Conservation (phyloP, 2,113 vertebrate genomes). For the Apodemus speciosus region DNA sequence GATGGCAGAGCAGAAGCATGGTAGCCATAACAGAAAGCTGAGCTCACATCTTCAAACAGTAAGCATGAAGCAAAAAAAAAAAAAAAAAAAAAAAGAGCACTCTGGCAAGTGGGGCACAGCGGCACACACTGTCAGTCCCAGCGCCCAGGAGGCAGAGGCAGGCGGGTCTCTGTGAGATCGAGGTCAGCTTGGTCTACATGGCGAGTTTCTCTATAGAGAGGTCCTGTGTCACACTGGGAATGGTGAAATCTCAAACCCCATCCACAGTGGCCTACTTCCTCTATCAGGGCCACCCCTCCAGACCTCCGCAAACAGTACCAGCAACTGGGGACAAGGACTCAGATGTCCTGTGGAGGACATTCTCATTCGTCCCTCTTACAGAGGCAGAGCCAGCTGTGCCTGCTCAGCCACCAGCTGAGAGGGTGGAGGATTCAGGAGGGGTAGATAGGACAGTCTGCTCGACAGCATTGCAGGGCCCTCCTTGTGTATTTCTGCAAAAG, state of each 20-base stretch:
- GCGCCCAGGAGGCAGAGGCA: neutral
- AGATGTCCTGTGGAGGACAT: neutral
- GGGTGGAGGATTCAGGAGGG: neutral
- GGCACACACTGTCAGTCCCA: neutral
- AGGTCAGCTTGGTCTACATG: neutral
- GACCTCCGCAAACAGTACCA: neutral
- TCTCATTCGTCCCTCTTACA: neutral
- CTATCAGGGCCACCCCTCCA: neutral
- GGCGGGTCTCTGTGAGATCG: neutral
- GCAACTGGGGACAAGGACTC: too few species aligned
- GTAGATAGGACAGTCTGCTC: neutral
- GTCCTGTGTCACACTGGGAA: neutral
- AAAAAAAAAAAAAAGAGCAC: too few species aligned
- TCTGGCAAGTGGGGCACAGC: neutral
- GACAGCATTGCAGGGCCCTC: neutral
- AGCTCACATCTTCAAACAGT: neutral
- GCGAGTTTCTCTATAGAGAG: neutral
- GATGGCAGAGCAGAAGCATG: neutral
- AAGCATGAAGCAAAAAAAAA: neutral
- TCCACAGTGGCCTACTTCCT: neutral
- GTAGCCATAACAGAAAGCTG: neutral
- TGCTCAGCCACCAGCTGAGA: neutral
- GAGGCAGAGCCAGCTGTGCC: neutral
- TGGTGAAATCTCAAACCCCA: neutral
- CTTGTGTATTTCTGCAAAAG: too few species aligned